Percentiles rank a stretch among this genome's conserved stretches.
These are phyloP conservation scores for Leiothrix lutea DNA, from an alignment of 2,113 vertebrate genomes.

Conservation along the genomic window DNA sequence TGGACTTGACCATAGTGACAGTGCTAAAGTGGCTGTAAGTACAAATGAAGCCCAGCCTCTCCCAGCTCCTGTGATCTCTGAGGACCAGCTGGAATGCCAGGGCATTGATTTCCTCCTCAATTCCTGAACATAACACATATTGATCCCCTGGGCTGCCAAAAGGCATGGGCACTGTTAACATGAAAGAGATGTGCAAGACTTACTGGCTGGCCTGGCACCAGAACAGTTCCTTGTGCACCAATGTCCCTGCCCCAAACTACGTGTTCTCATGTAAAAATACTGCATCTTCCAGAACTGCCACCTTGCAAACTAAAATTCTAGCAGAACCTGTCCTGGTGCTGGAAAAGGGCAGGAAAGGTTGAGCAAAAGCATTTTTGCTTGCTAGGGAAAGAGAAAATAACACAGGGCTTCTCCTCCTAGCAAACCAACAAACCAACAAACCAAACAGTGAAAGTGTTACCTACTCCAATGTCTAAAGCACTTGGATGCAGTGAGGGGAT, in stretches of 20 bases:
- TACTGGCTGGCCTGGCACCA: background rate
- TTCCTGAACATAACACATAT: background rate
- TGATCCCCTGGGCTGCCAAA: background rate
- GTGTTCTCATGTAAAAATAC: background rate
- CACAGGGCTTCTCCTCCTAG: background rate
- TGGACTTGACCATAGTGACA: rapidly evolving
- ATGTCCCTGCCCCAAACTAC: background rate
- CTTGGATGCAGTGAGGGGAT: background rate
- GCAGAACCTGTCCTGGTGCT: background rate
- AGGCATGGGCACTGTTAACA: rapidly evolving
- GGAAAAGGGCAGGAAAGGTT: background rate
- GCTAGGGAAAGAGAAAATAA: background rate
- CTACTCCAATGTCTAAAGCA: background rate
- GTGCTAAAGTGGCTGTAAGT: background rate
- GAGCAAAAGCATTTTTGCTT: background rate
- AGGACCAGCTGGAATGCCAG: too few species aligned
- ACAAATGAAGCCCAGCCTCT: background rate
- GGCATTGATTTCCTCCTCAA: background rate
- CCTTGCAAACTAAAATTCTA: background rate
- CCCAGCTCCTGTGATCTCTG: background rate
- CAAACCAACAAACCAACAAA: background rate
- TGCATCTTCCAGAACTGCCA: background rate
- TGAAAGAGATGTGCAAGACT: background rate
- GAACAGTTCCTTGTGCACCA: background rate
- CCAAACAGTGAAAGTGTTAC: background rate